These are phyloP conservation scores for Lagria hirta DNA, from an alignment of 2,888 invertebrate genomes.

Conservation along the genomic window DNA sequence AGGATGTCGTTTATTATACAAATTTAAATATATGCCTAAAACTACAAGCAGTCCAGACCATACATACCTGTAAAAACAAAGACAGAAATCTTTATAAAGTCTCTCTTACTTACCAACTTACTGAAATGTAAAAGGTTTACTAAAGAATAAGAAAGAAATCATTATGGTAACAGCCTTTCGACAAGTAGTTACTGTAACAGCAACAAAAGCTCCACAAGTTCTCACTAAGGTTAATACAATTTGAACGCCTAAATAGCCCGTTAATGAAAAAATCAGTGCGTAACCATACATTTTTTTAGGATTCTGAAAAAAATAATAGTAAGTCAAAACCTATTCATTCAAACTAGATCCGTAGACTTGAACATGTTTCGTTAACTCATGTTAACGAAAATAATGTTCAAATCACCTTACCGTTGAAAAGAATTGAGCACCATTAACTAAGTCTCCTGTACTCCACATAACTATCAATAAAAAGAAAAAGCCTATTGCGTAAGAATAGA, in stretches of 20 bases:
- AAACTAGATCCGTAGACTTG: no score
- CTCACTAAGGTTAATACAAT: conserved; percentile 88
- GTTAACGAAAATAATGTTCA: no score
- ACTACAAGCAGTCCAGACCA: conserved; percentile 91
- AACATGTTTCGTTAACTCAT: no score
- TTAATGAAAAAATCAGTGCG: conserved; percentile 80
- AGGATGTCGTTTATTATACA: conserved; percentile 77
- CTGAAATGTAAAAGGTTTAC: conserved; percentile 80
- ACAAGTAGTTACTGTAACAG: conserved; percentile 90
- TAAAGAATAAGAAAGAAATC: conserved; percentile 90
- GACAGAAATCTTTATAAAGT: background rate
- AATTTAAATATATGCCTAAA: conserved; percentile 90
- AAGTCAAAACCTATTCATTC: no score
- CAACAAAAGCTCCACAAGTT: conserved; percentile 86
- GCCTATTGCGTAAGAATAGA: conserved; percentile 90
- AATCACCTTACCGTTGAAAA: conserved; percentile 79
- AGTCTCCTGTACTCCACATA: conserved; percentile 71
- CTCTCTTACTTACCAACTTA: no score
- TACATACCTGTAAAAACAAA: conserved; percentile 67
- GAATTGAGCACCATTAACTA: conserved; percentile 73
- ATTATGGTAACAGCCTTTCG: conserved; percentile 90
- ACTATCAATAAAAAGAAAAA: conserved; percentile 77
- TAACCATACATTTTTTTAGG: conserved; percentile 79
- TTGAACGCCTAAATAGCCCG: conserved; percentile 92
- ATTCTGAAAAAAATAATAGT: conserved; percentile 63